phyloP scores from a whole-genome alignment of 2,888 invertebrate species.

The Formica aserva region DNA sequence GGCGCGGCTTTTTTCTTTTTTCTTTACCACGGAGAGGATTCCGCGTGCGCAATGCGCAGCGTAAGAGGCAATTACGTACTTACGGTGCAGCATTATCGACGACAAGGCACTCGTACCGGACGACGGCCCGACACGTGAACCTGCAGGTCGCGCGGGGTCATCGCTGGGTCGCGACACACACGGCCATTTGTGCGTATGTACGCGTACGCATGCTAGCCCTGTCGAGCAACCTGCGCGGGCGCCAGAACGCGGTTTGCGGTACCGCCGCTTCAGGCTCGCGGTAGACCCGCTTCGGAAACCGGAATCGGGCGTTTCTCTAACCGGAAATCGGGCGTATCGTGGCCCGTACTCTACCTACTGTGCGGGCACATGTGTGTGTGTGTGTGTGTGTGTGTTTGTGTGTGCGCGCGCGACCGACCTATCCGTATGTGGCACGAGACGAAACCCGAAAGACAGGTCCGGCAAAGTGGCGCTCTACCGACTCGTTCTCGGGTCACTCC shows the following conservation, averaged over 20 bases:
- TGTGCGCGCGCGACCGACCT: slow-evolving; percentile 43
- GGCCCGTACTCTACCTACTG: slow-evolving; percentile 6
- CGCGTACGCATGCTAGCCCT: background rate
- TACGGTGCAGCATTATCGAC: slow-evolving; percentile 69
- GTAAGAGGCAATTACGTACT: slow-evolving; percentile 71
- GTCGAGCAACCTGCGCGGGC: slow-evolving; percentile 41
- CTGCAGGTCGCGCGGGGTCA: slow-evolving; percentile 67
- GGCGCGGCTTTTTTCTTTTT: slow-evolving; percentile 46
- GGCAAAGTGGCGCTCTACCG: slow-evolving; percentile 70
- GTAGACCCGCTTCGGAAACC: slow-evolving; percentile 70
- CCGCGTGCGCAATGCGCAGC: slow-evolving; percentile 36
- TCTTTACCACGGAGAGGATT: background rate
- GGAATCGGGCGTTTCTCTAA: slow-evolving; percentile 75
- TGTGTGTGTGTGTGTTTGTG: slow-evolving; percentile 47
- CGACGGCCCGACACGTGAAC: slow-evolving; percentile 51
- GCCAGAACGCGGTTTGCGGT: slow-evolving; percentile 61
- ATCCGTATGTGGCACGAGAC: slow-evolving; percentile 54
- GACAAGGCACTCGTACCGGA: slow-evolving; percentile 67
- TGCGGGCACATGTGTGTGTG: slow-evolving; percentile 34
- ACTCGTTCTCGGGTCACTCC: slow-evolving; percentile 68
- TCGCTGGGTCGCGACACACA: slow-evolving; percentile 59
- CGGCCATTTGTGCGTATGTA: slow-evolving; percentile 10
- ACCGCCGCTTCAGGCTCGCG: slow-evolving; percentile 47
- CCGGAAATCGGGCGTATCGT: slow-evolving; percentile 74
- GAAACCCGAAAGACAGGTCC: slow-evolving; percentile 81